phyloP scores from a whole-genome alignment of 2,113 vertebrate genomes.

The Tauraco erythrolophus region DNA sequence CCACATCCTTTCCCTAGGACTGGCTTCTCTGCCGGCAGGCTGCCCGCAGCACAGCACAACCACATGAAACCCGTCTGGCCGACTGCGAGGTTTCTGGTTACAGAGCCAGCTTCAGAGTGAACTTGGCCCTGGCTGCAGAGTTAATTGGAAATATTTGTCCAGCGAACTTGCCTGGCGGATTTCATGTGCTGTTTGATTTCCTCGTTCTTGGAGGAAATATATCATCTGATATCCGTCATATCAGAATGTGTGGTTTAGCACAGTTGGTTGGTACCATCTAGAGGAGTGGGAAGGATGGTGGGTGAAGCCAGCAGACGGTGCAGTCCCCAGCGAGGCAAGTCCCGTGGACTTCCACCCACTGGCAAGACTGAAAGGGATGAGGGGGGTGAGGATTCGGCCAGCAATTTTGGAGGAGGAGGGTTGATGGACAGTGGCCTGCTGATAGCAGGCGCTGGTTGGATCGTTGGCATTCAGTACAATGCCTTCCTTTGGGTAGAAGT shows the following conservation, averaged over 20 bases:
- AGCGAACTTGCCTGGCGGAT: not conserved
- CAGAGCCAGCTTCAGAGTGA: slow-evolving; percentile 19
- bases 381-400: not conserved
- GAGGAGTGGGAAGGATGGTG: not conserved
- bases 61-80: not conserved
- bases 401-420: not conserved
- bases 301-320: not conserved
- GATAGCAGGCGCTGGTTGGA: not conserved
- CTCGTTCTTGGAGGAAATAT: slow-evolving; percentile 24
- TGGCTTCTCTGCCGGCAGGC: not conserved
- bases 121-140: not conserved
- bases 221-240: not conserved
- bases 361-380: fast-evolving
- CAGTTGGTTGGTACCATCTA: not conserved
- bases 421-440: not conserved
- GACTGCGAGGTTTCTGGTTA: slow-evolving; percentile 11
- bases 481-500: not conserved
- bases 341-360: not conserved
- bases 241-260: not conserved
- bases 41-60: not conserved
- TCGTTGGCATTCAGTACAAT: not conserved
- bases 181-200: not conserved
- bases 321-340: not conserved
- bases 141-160: slow-evolving; percentile 42
- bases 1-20: not conserved